Conservation (phyloP, 2,113 vertebrate genomes). For the Murina feae region DNA sequence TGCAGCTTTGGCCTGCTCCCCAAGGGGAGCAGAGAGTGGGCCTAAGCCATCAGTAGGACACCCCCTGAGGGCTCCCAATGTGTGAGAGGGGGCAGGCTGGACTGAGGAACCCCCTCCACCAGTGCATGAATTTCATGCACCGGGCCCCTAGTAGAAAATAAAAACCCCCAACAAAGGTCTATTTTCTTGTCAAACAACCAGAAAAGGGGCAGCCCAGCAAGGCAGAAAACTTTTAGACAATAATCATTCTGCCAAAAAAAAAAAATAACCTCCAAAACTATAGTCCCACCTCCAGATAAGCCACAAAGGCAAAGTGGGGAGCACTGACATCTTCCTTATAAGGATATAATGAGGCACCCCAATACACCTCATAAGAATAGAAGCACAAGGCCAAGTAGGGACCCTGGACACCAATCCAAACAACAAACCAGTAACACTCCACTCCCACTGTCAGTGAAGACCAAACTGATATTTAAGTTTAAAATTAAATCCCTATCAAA, state of each 20-base stretch:
- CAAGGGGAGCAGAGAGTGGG: too few species aligned
- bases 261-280: background rate
- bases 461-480: background rate
- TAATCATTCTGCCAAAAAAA: background rate
- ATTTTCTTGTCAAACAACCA: background rate
- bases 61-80: too few species aligned
- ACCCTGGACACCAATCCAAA: background rate
- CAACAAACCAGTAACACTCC: background rate
- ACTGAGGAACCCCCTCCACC: too few species aligned
- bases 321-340: background rate
- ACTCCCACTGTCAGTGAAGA: background rate
- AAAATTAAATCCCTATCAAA: background rate
- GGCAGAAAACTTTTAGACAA: background rate
- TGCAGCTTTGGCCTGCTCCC: too few species aligned
- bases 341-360: background rate
- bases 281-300: background rate
- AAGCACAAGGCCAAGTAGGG: background rate
- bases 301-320: background rate
- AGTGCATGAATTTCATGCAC: too few species aligned
- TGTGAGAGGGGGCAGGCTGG: too few species aligned
- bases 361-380: background rate
- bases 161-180: background rate
- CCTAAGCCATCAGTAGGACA: too few species aligned
- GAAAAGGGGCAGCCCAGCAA: background rate
- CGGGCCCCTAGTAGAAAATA: too few species aligned